These are phyloP conservation scores for Esox masquinongy DNA, from an alignment of 2,797 vertebrate species.

Conservation along the genomic window DNA sequence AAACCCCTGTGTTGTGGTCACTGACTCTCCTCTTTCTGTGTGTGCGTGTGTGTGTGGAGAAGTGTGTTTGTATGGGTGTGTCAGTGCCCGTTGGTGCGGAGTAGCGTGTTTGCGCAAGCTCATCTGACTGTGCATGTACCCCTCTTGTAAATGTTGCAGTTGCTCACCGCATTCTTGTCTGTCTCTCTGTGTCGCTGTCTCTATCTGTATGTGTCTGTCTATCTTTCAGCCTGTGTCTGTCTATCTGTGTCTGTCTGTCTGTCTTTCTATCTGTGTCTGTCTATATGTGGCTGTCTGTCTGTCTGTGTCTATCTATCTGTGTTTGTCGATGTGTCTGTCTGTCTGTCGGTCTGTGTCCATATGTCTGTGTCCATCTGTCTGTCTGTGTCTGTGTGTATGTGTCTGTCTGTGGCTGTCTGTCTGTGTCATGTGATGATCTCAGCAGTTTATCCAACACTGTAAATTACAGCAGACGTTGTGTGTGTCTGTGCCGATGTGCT, in stretches of 20 bases:
- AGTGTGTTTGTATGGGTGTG: slow-evolving; percentile 17
- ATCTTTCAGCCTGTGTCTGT: slow-evolving; percentile 45
- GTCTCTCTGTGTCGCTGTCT: slow-evolving; percentile 24
- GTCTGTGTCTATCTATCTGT: not conserved
- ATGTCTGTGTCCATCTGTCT: slow-evolving; percentile 1
- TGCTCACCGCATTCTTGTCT: not conserved
- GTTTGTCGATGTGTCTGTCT: not conserved
- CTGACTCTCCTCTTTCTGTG: slow-evolving; percentile 1
- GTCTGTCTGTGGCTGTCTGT: not conserved
- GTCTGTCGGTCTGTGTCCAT: not conserved
- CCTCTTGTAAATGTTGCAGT: not conserved
- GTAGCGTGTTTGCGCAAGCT: slow-evolving; percentile 24
- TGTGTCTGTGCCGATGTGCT: slow-evolving; percentile 37
- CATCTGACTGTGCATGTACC: not conserved
- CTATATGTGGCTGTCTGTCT: slow-evolving; percentile 19
- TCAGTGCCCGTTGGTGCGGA: slow-evolving; percentile 31
- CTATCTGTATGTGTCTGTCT: slow-evolving; percentile 12
- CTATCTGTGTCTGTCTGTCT: slow-evolving; percentile 21
- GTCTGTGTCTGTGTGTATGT: slow-evolving; percentile 4
- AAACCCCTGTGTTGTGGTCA: slow-evolving; percentile 66
- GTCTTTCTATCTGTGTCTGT: slow-evolving; percentile 20
- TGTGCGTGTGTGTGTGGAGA: slow-evolving; percentile 21
- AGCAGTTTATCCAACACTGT: slow-evolving; percentile 49
- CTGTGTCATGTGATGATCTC: slow-evolving; percentile 32
- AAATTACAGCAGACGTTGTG: slow-evolving; percentile 49